These are phyloP conservation scores for Diorhabda carinulata DNA, from an alignment of 1,140 invertebrate genomes.

Conservation along the genomic window DNA sequence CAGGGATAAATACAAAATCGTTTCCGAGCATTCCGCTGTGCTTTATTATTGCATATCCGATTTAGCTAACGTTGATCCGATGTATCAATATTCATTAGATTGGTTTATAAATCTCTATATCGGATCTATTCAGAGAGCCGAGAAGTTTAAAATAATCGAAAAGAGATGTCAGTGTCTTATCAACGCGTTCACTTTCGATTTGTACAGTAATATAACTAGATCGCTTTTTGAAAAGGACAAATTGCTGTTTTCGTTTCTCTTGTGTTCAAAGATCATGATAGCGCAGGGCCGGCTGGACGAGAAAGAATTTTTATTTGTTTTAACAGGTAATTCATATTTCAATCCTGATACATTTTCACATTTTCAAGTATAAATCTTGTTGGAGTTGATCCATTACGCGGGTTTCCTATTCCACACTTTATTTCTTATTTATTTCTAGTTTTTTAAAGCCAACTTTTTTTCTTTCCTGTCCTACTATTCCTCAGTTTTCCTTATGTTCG, in stretches of 20 bases:
- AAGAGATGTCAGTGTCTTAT: conserved; percentile 71
- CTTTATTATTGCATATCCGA: conserved; percentile 91
- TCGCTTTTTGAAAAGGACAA: conserved; percentile 95
- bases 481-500: too few relatives aligned
- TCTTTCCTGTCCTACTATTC: too few relatives aligned
- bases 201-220: conserved; percentile 80
- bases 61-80: conserved; percentile 88
- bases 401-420: too few relatives aligned
- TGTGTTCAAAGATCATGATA: conserved; percentile 74
- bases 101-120: conserved; percentile 93
- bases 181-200: conserved; percentile 80
- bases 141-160: conserved; percentile 72
- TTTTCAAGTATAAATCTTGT: too few relatives aligned
- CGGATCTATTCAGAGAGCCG: conserved; percentile 82
- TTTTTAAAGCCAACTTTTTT: too few relatives aligned
- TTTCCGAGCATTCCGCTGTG: conserved; percentile 80
- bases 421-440: too few relatives aligned
- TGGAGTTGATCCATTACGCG: too few relatives aligned
- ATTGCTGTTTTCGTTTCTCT: conserved; percentile 84
- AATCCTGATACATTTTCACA: not conserved
- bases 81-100: conserved; percentile 91
- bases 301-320: conserved; percentile 74
- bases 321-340: conserved; percentile 55
- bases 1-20: conserved; percentile 75
- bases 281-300: conserved; percentile 65